Percentiles rank a stretch among this genome's conserved stretches.
These are phyloP conservation scores for Microtus montanus DNA, from an alignment of 2,113 vertebrate species.

Conservation along the genomic window DNA sequence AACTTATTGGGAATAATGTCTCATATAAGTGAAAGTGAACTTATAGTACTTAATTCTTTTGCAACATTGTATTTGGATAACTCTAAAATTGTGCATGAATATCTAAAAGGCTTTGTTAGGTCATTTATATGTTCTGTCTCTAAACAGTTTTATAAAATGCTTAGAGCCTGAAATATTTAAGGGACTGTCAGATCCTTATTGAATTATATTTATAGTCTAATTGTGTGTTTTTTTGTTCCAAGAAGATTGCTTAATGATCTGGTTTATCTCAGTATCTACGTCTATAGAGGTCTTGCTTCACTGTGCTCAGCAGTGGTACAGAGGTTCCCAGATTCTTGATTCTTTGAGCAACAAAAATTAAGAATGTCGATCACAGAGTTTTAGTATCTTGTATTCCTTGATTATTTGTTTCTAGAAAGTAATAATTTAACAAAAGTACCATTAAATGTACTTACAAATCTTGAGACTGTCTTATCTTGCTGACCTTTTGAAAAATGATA, in stretches of 20 bases:
- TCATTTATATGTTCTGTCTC: constrained; percentile 80
- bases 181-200: constrained; percentile 81
- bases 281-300: constrained; percentile 82
- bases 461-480: constrained; percentile 84
- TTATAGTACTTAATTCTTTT: constrained; percentile 80
- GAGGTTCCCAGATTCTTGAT: constrained; percentile 82
- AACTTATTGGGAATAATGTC: constrained; percentile 85
- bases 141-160: constrained; percentile 84
- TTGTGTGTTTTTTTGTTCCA: constrained; percentile 82
- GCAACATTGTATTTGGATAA: constrained; percentile 84
- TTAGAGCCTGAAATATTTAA: constrained; percentile 84
- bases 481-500: constrained; percentile 82
- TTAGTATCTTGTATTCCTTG: constrained; percentile 82
- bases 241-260: constrained; percentile 84
- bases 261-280: constrained; percentile 80
- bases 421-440: constrained; percentile 84
- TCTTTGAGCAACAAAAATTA: constrained; percentile 84
- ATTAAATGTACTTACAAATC: constrained; percentile 82
- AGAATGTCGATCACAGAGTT: constrained; percentile 82
- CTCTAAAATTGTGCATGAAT: constrained; percentile 75
- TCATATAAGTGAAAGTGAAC: constrained; percentile 73
- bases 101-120: constrained; percentile 83
- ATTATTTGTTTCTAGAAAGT: constrained; percentile 83
- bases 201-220: constrained; percentile 84
- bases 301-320: constrained; percentile 81